Conservation (phyloP, 2,888 invertebrate species). For the Biston stratarius region DNA sequence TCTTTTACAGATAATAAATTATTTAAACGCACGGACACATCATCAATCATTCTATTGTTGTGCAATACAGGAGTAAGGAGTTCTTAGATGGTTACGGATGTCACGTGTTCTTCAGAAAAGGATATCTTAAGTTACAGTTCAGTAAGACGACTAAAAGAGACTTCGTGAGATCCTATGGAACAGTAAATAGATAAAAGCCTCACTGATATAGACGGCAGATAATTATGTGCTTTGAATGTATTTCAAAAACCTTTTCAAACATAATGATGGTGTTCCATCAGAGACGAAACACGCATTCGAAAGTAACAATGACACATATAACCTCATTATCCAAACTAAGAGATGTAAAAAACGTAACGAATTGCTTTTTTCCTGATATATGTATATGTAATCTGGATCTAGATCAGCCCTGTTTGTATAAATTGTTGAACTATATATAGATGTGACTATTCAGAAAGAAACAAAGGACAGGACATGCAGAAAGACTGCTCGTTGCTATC, state of each 20-base stretch:
- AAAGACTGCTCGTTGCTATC: too few relatives aligned
- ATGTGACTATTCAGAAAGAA: too few relatives aligned
- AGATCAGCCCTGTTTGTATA: too few relatives aligned
- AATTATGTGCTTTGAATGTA: conserved; percentile 6
- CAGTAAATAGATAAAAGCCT: conserved; percentile 28
- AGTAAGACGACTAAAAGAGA: conserved; percentile 4
- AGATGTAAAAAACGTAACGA: conserved; percentile 6
- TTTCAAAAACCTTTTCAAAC: conserved; percentile 26
- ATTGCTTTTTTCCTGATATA: conserved; percentile 8
- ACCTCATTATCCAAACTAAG: conserved; percentile 18
- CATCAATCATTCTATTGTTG: conserved; percentile 31
- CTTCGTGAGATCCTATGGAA: conserved; percentile 13
- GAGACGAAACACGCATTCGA: conserved; percentile 12
- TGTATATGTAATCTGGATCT: background rate
- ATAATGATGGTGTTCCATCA: conserved; percentile 20
- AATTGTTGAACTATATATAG: too few relatives aligned
- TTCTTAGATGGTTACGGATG: conserved; percentile 23
- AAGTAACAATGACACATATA: conserved; percentile 10
- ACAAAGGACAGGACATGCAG: too few relatives aligned
- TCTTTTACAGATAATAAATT: conserved; percentile 7
- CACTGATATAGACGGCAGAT: conserved; percentile 14
- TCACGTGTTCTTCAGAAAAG: conserved; percentile 34
- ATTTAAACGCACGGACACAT: background rate
- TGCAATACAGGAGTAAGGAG: conserved; percentile 35
- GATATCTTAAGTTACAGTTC: conserved; percentile 39